phyloP scores from a whole-genome alignment of 1,140 invertebrate species.

The Samia ricini region DNA sequence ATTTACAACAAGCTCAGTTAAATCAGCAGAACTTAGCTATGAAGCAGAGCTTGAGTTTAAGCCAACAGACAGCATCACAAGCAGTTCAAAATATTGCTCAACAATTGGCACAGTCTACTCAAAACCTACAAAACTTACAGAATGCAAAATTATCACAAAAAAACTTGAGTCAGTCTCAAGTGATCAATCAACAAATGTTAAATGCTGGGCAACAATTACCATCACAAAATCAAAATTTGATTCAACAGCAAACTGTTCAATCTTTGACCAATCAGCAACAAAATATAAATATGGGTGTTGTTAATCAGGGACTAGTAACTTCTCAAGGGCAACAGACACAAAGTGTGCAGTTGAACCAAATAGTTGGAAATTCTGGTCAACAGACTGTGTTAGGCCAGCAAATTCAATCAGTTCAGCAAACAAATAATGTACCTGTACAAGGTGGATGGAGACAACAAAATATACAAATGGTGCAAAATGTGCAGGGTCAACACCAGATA shows the following conservation, averaged over 20 bases:
- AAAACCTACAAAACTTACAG: slow-evolving; percentile 53
- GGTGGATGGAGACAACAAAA: slow-evolving; percentile 76
- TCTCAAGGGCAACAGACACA: slow-evolving; percentile 52
- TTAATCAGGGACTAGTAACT: slow-evolving; percentile 59
- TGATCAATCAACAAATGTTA: slow-evolving; percentile 59
- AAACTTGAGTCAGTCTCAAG: slow-evolving; percentile 54
- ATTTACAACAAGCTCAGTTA: slow-evolving; percentile 61
- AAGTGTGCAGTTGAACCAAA: slow-evolving; percentile 53
- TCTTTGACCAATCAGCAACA: slow-evolving; percentile 63
- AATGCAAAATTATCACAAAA: slow-evolving; percentile 62
- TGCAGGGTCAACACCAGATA: slow-evolving; percentile 69
- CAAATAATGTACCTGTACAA: slow-evolving; percentile 60
- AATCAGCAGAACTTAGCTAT: slow-evolving; percentile 64
- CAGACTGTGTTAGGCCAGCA: slow-evolving; percentile 65
- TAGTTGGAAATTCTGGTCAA: slow-evolving; percentile 54
- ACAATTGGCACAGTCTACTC: slow-evolving; percentile 67
- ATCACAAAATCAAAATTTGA: slow-evolving; percentile 52
- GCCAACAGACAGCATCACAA: slow-evolving; percentile 60
- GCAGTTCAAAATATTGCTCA: slow-evolving; percentile 72
- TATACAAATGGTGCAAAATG: slow-evolving; percentile 72
- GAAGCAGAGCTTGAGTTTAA: slow-evolving; percentile 62
- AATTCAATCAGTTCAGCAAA: slow-evolving; percentile 63
- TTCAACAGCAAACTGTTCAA: slow-evolving; percentile 69
- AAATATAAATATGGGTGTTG: slow-evolving; percentile 65
- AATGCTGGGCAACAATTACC: slow-evolving; percentile 54